Conservation (phyloP, 2,113 vertebrate species). For the Catharus minimus region DNA sequence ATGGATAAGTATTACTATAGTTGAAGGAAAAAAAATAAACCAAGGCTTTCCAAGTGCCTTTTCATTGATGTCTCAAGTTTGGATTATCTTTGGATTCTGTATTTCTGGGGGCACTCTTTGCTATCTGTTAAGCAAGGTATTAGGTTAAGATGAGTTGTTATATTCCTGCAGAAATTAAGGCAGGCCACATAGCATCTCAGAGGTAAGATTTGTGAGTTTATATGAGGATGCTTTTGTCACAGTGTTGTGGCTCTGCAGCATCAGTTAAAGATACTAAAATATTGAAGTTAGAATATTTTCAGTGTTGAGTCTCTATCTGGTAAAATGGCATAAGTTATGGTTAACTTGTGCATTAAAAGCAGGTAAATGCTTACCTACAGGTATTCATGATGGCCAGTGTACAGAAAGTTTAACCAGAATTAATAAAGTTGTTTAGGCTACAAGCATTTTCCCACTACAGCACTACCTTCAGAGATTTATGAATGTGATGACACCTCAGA, state of each 20-base stretch:
- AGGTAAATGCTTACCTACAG: neutral
- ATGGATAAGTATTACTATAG: neutral
- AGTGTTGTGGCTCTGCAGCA: neutral
- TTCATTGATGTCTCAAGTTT: neutral
- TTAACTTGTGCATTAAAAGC: neutral
- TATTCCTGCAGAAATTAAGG: neutral
- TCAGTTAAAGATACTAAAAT: neutral
- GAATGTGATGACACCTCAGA: conserved; percentile 7
- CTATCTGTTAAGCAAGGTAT: neutral
- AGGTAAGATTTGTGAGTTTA: neutral
- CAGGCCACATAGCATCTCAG: neutral
- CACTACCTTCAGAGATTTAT: conserved; percentile 1
- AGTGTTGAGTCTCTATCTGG: neutral
- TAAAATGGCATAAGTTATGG: neutral
- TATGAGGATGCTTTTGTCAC: neutral
- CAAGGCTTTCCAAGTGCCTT: neutral
- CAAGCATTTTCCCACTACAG: neutral
- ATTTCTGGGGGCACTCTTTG: neutral
- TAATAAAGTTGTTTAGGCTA: neutral
- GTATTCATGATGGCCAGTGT: neutral
- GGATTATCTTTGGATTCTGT: neutral
- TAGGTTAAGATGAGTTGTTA: neutral
- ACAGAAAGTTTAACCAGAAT: neutral
- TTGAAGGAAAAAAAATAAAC: neutral
- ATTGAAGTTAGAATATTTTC: neutral